Percentiles rank a stretch among this genome's conserved stretches.
Evolutionary conservation across 2,888 invertebrate genomes (phyloP).

Genomic region (Hydraecia micacea): DNA sequence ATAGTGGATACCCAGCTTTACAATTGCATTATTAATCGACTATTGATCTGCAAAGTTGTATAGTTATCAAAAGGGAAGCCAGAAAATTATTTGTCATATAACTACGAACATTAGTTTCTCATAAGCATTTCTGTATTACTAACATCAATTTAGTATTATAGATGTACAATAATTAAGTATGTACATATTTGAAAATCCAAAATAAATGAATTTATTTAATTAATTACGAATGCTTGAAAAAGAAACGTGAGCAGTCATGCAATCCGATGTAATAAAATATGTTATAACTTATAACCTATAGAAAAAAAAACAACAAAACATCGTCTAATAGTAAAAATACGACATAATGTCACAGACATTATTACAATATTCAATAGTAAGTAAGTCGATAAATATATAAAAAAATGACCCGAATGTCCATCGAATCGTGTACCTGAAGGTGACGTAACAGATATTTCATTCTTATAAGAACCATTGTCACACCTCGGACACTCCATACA

Average conservation of each 20-base stretch:
- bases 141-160: no score
- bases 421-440: slow-evolving; percentile 32
- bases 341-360: background rate
- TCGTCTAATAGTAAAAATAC: background rate
- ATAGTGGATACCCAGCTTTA: background rate
- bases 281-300: background rate
- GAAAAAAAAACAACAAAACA: background rate
- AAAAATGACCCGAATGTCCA: slow-evolving; percentile 54
- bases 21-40: background rate
- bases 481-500: no score
- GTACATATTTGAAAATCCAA: background rate
- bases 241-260: background rate
- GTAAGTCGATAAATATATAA: slow-evolving; percentile 11
- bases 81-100: no score
- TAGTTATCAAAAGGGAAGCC: no score
- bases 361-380: slow-evolving; percentile 25
- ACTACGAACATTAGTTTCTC: no score
- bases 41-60: no score
- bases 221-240: background rate
- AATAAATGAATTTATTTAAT: no score
- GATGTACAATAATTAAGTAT: no score
- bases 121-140: no score
- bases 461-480: slow-evolving; percentile 35
- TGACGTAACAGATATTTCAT: slow-evolving; percentile 42
- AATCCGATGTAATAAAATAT: background rate